Evolutionary conservation across 2,888 invertebrate genomes (phyloP), one percentile per base, ranked within the genome.

Genomic region (Ectemnius cavifrons): DNA sequence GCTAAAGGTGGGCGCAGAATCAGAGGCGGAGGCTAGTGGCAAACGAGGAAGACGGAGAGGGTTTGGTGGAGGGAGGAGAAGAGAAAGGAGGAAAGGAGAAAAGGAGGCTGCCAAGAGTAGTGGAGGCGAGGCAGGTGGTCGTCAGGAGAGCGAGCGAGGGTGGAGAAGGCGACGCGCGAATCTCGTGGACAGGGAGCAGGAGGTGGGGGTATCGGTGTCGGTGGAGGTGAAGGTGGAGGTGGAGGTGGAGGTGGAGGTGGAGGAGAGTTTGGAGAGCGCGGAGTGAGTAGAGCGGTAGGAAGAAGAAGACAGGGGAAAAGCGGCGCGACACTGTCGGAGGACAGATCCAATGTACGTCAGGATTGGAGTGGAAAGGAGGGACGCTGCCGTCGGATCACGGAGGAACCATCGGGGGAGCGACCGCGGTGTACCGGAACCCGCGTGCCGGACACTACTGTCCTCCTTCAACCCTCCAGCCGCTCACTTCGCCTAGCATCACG

Each of bases 341-440:
- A 86, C 86, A 85, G 86, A 88, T 87, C 81, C 82, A 84, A 80
- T 83, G 84, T 78, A 79, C 83, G 82, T 85, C 84, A 85, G 86
- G 84, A 86, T 84, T 82, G 80, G 75, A 77, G 78, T 74, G 80
- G 84, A 79, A 81, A 83, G 78, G 83, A 81, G 78, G 71, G 85
- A 83, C 80, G 75, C 73, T 74, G 75, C 81, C 83, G 84, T 80
- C 82, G 78, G 84, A 80, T 78, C 71, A 63, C 74, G 72, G 67
- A 77, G 77, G 57, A 77, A 75, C 60, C 75, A 2, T 3, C 23
- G 23, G 75, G 73, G 56, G 66, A 46, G 16, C 63, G 46, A 20
- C 63, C 65, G 69, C 73, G 81, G 67, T 73, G 69, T 73, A 76
- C 76, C 81, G 78, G 80, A 80, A 81, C 63, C 63, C 76, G 66